Evolutionary conservation across 1,140 invertebrate species (phyloP), one percentile per base, ranked within the genome.

Genomic region (Heliothis subflexa): DNA sequence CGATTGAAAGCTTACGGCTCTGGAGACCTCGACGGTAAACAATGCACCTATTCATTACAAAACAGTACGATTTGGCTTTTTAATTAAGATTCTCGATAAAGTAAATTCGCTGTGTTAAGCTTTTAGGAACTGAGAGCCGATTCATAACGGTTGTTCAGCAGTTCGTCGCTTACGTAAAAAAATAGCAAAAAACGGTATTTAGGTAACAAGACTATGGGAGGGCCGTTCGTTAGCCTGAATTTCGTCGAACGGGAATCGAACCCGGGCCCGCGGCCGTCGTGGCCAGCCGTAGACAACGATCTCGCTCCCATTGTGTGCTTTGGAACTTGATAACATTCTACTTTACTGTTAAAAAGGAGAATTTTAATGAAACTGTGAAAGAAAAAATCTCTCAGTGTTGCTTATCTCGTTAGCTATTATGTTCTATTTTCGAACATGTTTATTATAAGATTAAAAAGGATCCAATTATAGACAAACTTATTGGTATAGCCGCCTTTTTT

Each of bases 271-370:
- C 77, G 81, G 85, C 78, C 83, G 82, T 83, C 87, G 86, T 86
- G 88, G 82, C 81, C 78, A 78, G 81, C 83, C 80, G 59, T 62
- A 79, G 89, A 90, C 88, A 90, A 91, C 81, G 86, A 92, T 92
- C 89, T 91, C 76, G 81, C 83, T 83, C 76, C 89, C 88, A 92
- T 92, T 92, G 89, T 92, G 85, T 90, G 84, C 85, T 84, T 84
- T 85, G 73, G 79, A 70, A 79, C 81, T 78, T 84, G 89, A 90
- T 89, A 89, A 90, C 83, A 86, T 85, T 87, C 79, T 85, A 80
- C 82, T 83, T 86, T 80, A 81, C 79, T 66, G 84, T 79, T 86
- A 85, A 85, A 83, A 81, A 78, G 47, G 80, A 83, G 84, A 88
- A 85, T 88, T 89, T 89, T 88, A 90, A 87, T 89, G 83, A 87